phyloP scores from a whole-genome alignment of 2,888 invertebrate genomes.

The Drosophila parthenogenetica region DNA sequence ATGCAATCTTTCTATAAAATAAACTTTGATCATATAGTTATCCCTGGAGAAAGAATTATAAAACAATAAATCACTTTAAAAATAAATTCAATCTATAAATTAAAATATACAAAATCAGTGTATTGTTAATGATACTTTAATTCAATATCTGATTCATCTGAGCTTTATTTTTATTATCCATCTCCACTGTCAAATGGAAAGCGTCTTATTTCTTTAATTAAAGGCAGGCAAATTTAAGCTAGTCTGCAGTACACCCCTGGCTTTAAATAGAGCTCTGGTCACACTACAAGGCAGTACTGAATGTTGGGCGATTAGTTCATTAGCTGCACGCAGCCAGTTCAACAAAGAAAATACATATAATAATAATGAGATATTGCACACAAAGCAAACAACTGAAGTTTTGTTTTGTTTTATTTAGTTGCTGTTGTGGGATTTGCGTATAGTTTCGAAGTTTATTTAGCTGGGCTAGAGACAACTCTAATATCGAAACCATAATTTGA shows the following conservation, averaged over 20 bases:
- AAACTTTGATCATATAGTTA: constrained; percentile 1
- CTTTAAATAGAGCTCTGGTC: constrained; percentile 12
- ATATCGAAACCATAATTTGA: constrained; percentile 7
- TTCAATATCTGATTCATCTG: too few species aligned
- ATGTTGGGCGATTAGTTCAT: constrained; percentile 32
- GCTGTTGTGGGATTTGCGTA: too few species aligned
- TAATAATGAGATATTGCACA: constrained; percentile 56
- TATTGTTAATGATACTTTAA: background rate
- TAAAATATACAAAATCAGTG: background rate
- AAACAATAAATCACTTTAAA: background rate
- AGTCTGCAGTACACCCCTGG: background rate
- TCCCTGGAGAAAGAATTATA: constrained; percentile 2
- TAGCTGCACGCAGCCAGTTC: constrained; percentile 50
- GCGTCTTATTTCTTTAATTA: background rate
- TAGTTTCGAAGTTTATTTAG: constrained; percentile 25
- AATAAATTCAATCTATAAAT: background rate
- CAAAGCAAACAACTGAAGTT: constrained; percentile 42
- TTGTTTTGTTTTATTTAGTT: constrained; percentile 1
- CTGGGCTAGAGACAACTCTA: constrained; percentile 27
- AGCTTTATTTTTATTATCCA: too few species aligned
- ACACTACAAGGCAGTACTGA: constrained; percentile 3
- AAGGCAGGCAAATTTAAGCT: background rate
- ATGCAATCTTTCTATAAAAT: background rate
- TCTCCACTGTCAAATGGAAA: too few species aligned
- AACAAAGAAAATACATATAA: constrained; percentile 36